Conservation (phyloP, 2,797 vertebrate species). For the Sphenodon punctatus region DNA sequence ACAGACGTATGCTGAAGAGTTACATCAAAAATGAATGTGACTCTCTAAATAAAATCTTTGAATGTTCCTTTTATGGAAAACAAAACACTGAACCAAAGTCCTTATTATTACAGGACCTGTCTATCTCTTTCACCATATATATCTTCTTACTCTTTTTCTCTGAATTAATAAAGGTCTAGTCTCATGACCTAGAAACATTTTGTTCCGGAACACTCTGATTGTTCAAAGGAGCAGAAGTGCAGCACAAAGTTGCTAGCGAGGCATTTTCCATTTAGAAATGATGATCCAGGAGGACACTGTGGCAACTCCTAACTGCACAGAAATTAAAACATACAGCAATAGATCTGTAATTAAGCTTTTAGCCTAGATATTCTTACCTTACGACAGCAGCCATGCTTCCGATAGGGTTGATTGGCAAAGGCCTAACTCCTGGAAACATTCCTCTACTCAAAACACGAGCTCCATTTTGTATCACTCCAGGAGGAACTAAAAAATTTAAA, state of each 20-base stretch:
- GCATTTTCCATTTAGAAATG: neutral
- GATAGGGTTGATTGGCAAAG: constrained; percentile 90
- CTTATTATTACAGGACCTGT: constrained; percentile 15
- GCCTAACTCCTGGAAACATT: constrained; percentile 92
- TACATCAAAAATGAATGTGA: neutral
- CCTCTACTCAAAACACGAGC: constrained; percentile 90
- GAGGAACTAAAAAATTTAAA: constrained; percentile 82
- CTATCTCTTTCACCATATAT: too few species aligned
- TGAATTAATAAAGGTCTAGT: neutral
- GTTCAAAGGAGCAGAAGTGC: neutral
- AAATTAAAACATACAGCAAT: constrained; percentile 2
- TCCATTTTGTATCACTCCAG: constrained; percentile 94
- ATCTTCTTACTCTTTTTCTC: constrained; percentile 46
- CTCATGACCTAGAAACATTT: constrained; percentile 2
- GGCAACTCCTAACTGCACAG: neutral
- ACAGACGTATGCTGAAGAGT: constrained; percentile 27
- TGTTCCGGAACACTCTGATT: constrained; percentile 30
- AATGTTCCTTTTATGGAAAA: neutral
- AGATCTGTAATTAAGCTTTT: neutral
- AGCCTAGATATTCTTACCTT: constrained; percentile 78
- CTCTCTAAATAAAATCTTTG: neutral
- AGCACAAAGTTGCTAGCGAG: neutral
- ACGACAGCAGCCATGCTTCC: constrained; percentile 89
- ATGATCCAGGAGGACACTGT: neutral
- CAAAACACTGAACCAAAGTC: constrained; percentile 29